A percentile compares a stretch with the other conserved stretches of the same genome.
Evolutionary conservation across 2,113 vertebrate genomes (phyloP).

Genomic region (Xiphophorus maculatus): DNA sequence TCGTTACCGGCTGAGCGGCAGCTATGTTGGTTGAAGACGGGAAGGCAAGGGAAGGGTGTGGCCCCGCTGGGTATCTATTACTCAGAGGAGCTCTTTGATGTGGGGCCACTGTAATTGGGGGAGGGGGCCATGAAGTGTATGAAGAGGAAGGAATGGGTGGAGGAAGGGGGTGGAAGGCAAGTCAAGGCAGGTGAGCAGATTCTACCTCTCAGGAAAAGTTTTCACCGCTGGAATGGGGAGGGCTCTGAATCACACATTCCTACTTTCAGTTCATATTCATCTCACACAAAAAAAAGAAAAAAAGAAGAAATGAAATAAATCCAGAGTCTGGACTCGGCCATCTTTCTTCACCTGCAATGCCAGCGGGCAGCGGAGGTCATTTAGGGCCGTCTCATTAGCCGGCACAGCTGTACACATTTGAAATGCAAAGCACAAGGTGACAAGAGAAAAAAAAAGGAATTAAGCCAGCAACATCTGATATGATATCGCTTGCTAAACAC

Average conservation of each 20-base stretch:
- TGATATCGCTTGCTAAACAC: slow-evolving; percentile 64
- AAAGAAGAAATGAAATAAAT: slow-evolving; percentile 11
- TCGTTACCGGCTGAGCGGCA: slow-evolving; percentile 49
- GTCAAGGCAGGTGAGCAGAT: slow-evolving; percentile 75
- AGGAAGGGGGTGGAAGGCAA: slow-evolving; percentile 38
- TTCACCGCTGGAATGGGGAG: slow-evolving; percentile 54
- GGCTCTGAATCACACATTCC: slow-evolving; percentile 59
- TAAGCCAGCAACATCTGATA: slow-evolving; percentile 69
- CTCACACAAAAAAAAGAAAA: slow-evolving; percentile 1
- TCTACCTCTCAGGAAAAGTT: slow-evolving; percentile 67
- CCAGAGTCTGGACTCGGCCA: slow-evolving; percentile 39
- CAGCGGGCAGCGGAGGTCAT: slow-evolving; percentile 46
- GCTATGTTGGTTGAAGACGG: slow-evolving; percentile 59
- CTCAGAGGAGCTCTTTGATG: slow-evolving; percentile 76
- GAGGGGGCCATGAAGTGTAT: slow-evolving; percentile 23
- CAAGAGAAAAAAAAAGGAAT: slow-evolving; percentile 45
- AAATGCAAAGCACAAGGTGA: slow-evolving; percentile 73
- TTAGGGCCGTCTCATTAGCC: slow-evolving; percentile 19
- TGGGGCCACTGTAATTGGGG: slow-evolving; percentile 48
- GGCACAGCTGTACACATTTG: slow-evolving; percentile 62
- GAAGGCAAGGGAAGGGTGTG: slow-evolving; percentile 77
- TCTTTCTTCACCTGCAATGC: slow-evolving; percentile 29
- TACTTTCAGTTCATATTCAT: slow-evolving; percentile 36
- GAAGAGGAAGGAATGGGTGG: background rate
- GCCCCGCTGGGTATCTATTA: slow-evolving; percentile 74